These are phyloP conservation scores for Mesochorus sp. DNA, from an alignment of 2,888 invertebrate genomes.

Conservation along the genomic window DNA sequence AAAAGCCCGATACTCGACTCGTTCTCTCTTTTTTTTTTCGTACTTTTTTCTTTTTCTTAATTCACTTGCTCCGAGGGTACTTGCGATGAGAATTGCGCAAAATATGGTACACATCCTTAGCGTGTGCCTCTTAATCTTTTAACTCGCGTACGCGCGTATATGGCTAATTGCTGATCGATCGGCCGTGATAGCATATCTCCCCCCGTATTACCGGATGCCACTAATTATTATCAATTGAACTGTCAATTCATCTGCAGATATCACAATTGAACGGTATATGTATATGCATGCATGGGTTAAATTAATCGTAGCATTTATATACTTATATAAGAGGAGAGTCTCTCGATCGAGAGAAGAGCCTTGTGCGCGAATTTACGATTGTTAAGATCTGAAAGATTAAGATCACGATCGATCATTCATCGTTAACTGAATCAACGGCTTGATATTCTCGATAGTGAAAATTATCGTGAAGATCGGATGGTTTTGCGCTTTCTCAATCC, in stretches of 20 bases:
- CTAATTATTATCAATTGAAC: slow-evolving; percentile 54
- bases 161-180: slow-evolving; percentile 53
- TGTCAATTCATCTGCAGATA: slow-evolving; percentile 42
- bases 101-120: slow-evolving; percentile 6
- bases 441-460: too few relatives aligned
- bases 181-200: slow-evolving; percentile 2
- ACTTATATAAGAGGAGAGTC: too few relatives aligned
- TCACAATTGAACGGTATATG: slow-evolving; percentile 42
- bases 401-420: too few relatives aligned
- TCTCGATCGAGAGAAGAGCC: too few relatives aligned
- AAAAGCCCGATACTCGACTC: slow-evolving; percentile 34
- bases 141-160: slow-evolving; percentile 2
- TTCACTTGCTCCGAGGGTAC: background rate
- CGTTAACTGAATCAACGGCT: too few relatives aligned
- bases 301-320: slow-evolving; percentile 15
- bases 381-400: too few relatives aligned
- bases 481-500: too few relatives aligned
- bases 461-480: too few relatives aligned
- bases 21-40: background rate
- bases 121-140: slow-evolving; percentile 9
- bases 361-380: too few relatives aligned
- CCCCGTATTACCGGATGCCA: slow-evolving; percentile 29
- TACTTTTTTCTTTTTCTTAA: background rate
- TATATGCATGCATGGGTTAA: background rate
- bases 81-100: background rate